Evolutionary conservation across 2,888 invertebrate species (phyloP).

Genomic region (Pelosia muscerda): DNA sequence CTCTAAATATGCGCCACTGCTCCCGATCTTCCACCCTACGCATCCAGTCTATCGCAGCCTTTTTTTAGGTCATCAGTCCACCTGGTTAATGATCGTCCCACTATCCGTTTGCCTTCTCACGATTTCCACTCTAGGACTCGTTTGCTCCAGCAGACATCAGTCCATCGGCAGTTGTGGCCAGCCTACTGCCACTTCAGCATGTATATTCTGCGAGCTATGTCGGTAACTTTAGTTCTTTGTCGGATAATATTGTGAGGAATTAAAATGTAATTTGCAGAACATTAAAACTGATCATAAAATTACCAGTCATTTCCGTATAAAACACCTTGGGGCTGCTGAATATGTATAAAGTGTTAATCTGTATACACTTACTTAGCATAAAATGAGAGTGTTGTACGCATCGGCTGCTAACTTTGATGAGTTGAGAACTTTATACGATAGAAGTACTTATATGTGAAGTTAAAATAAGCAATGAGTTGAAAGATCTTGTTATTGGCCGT

Average conservation of each 20-base stretch:
- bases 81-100: too few relatives aligned
- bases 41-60: too few relatives aligned
- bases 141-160: too few relatives aligned
- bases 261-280: slow-evolving; percentile 12
- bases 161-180: too few relatives aligned
- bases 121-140: too few relatives aligned
- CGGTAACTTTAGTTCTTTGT: too few relatives aligned
- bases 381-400: slow-evolving; percentile 52
- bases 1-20: too few relatives aligned
- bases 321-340: slow-evolving; percentile 14
- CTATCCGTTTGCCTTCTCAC: too few relatives aligned
- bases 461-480: slow-evolving; percentile 26
- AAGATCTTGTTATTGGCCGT: slow-evolving; percentile 7
- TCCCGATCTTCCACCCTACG: too few relatives aligned
- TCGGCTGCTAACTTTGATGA: slow-evolving; percentile 48
- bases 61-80: too few relatives aligned
- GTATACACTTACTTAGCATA: slow-evolving; percentile 57
- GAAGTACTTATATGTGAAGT: slow-evolving; percentile 38
- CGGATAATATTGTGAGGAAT: not conserved
- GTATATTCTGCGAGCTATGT: too few relatives aligned
- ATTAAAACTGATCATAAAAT: slow-evolving; percentile 16
- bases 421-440: slow-evolving; percentile 48
- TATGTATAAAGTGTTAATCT: slow-evolving; percentile 24
- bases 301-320: slow-evolving; percentile 11
- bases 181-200: too few relatives aligned